These are phyloP conservation scores for Balaeniceps rex DNA, from an alignment of 2,113 vertebrate genomes.

Conservation along the genomic window DNA sequence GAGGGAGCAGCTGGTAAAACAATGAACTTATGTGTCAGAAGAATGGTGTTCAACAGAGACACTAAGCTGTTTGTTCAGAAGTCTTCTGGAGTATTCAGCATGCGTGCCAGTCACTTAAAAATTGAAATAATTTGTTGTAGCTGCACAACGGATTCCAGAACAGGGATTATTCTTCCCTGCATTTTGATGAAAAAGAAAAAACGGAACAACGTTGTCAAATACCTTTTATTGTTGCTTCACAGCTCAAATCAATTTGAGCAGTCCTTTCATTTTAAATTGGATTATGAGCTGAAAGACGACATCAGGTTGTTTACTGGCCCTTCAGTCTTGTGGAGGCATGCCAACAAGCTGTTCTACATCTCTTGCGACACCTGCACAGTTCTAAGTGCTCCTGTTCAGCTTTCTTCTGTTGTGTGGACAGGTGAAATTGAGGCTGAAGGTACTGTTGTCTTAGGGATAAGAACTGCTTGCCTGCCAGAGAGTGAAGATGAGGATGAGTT, in stretches of 20 bases:
- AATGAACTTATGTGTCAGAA: conserved; percentile 65
- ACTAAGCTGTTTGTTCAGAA: conserved; percentile 72
- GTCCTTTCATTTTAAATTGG: conserved; percentile 75
- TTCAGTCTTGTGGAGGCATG: conserved; percentile 81
- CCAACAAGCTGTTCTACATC: conserved; percentile 69
- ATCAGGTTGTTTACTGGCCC: conserved; percentile 82
- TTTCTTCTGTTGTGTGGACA: conserved; percentile 76
- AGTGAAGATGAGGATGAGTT: background rate
- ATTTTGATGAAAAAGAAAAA: conserved; percentile 72
- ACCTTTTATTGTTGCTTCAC: conserved; percentile 78
- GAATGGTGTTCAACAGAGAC: conserved; percentile 72
- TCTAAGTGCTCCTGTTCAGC: conserved; percentile 67
- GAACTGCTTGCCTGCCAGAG: conserved; percentile 4
- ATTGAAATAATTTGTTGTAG: conserved; percentile 74
- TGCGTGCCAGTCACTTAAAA: conserved; percentile 33
- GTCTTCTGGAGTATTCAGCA: conserved; percentile 57
- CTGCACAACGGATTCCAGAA: conserved; percentile 71
- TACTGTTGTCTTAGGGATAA: conserved; percentile 75
- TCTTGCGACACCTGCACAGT: conserved; percentile 67
- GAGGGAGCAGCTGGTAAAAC: background rate
- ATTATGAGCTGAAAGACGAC: conserved; percentile 73
- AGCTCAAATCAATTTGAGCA: conserved; percentile 70
- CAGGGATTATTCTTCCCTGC: conserved; percentile 74
- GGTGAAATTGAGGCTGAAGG: conserved; percentile 76
- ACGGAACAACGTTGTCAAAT: conserved; percentile 52